A percentile compares a stretch with the other conserved stretches of the same genome.
phyloP scores from a whole-genome alignment of 2,888 invertebrate species.

The Drosophila limbata region DNA sequence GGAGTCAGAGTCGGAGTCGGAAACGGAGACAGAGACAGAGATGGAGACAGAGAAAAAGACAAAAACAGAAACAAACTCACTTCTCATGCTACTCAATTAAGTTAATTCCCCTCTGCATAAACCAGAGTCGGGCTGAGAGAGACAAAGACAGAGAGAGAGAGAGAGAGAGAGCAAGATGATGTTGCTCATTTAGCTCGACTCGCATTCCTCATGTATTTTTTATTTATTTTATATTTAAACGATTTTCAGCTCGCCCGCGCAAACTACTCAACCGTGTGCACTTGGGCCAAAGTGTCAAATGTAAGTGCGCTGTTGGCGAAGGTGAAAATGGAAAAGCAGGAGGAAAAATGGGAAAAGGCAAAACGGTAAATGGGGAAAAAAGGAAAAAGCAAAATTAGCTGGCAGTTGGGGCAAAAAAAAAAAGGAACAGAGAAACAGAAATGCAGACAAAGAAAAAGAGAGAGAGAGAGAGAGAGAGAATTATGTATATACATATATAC shows the following conservation, averaged over 20 bases:
- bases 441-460: not conserved
- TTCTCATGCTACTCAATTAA: slow-evolving; percentile 69
- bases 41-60: not conserved
- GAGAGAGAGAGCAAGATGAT: slow-evolving; percentile 7
- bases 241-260: slow-evolving; percentile 58
- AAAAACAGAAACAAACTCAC: slow-evolving; percentile 5
- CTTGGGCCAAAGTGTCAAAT: slow-evolving; percentile 67
- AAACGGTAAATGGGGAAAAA: slow-evolving; percentile 14
- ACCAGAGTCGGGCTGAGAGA: slow-evolving; percentile 1
- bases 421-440: not conserved
- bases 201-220: slow-evolving; percentile 58
- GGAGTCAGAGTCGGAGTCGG: not conserved
- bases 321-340: slow-evolving; percentile 8
- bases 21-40: not conserved
- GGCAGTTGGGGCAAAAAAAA: slow-evolving; percentile 21
- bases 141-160: not conserved
- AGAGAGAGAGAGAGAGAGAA: not conserved
- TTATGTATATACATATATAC: slow-evolving; percentile 6
- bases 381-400: slow-evolving; percentile 43
- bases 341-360: slow-evolving; percentile 11
- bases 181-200: slow-evolving; percentile 47
- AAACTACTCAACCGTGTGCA: slow-evolving; percentile 72
- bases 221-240: slow-evolving; percentile 66
- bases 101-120: slow-evolving; percentile 74
- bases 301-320: slow-evolving; percentile 31